Evolutionary conservation across 2,113 vertebrate species (phyloP).

Genomic region (Tiliqua scincoides): DNA sequence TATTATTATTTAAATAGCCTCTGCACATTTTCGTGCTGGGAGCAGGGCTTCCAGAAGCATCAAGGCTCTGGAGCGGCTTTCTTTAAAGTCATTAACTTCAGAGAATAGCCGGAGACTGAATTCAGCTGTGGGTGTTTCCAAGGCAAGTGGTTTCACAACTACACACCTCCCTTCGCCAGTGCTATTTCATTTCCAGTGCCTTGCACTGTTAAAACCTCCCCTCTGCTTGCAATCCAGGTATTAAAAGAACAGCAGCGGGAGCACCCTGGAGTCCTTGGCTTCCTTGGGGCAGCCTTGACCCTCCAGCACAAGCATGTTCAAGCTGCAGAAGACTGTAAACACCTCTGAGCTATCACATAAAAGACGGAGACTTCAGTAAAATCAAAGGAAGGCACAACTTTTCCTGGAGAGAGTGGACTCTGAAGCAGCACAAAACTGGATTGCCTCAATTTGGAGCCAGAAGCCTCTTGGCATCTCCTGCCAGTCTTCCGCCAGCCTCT

Average conservation of each 20-base stretch:
- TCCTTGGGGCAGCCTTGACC: background rate
- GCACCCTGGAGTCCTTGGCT: background rate
- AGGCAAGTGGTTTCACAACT: background rate
- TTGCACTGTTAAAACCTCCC: background rate
- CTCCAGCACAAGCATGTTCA: background rate
- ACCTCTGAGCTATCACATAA: background rate
- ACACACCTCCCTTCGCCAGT: background rate
- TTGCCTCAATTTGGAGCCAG: background rate
- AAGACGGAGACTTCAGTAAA: background rate
- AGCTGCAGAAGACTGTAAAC: fast-evolving
- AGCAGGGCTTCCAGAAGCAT: background rate
- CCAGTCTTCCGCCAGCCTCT: background rate
- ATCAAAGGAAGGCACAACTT: background rate
- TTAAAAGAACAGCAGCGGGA: background rate
- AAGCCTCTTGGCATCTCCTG: background rate
- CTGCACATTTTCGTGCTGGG: fast-evolving
- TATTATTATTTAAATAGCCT: background rate
- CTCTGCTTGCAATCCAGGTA: background rate
- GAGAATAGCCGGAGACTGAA: background rate
- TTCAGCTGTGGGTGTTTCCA: background rate
- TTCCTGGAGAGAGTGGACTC: background rate
- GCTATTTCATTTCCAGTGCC: too few species aligned
- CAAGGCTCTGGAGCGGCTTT: background rate
- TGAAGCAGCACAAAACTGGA: background rate
- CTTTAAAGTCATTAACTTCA: too few species aligned